Evolutionary conservation across 2,113 vertebrate species (phyloP), one percentile per base, ranked within the genome.

Genomic region (Bucco capensis): DNA sequence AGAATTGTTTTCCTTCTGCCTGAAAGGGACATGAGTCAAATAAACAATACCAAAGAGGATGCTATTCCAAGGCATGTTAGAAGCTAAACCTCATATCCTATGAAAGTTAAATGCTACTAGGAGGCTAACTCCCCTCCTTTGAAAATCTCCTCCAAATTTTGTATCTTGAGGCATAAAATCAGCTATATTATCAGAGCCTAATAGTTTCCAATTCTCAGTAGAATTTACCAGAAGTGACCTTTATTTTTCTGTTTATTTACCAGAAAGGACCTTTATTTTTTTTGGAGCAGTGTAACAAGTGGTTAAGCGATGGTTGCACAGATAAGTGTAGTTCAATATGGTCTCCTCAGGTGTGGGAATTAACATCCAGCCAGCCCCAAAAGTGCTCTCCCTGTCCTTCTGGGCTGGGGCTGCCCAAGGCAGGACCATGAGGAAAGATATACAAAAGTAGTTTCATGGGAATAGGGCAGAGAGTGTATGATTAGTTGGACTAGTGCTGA

Each of bases 1-100:
- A 62, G 70, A 87, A 75, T 23, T 82, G 33, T 92, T 96, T 90
- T 58, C 46, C 50, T 86, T 92, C 38, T 72, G 72, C 38, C 54
- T 23, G 24, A 67, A 90, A 69, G 62, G 70, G 27, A 4, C 62
- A 90, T 9, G 50, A 78, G 58, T 72, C 58, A 90, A 79, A 83
- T 50, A 92, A 89, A 65, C 83, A 79, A 28, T 44, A 67, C n/a
- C 23, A 62, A 81, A 73, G 70, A 72, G 13, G 54, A 86, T 61
- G 38, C 30, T 70, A 4, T 86, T 94, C 53, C 35, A 66, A 82
- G 80, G 37, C 5, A 2, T 31, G 62, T 69, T 46, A 51, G 50
- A 85, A 92, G 14, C 8, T 40, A 73, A 23, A 12, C 24, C 38
- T 80, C 38, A 65, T 27, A 64, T n/a, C 38, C 42, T 50, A 61